Conservation (phyloP, 2,888 invertebrate species). For the Idaea straminata region DNA sequence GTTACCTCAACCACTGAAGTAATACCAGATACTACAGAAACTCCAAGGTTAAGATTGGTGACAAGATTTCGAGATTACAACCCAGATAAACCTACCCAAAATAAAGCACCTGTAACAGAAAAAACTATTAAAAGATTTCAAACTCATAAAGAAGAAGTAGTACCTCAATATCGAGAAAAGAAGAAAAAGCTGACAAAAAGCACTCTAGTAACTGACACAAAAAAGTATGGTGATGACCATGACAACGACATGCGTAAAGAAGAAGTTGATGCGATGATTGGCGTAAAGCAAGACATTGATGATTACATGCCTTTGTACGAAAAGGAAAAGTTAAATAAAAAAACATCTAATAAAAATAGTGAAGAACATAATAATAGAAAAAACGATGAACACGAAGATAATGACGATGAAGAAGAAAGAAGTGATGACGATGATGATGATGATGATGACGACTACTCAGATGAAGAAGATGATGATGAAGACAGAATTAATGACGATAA, state of each 20-base stretch:
- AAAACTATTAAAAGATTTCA: constrained; percentile 21
- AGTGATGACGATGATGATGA: constrained; percentile 34
- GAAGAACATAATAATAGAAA: constrained; percentile 28
- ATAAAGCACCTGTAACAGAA: constrained; percentile 3
- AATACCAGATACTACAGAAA: constrained; percentile 32
- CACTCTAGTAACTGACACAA: constrained; percentile 69
- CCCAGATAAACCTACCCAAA: constrained; percentile 18
- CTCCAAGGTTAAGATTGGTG: constrained; percentile 49
- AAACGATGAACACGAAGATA: constrained; percentile 29
- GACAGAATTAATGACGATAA: constrained; percentile 28
- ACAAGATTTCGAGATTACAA: constrained; percentile 57
- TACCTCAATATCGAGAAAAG: constrained; percentile 64
- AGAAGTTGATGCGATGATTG: constrained; percentile 67
- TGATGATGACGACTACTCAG: constrained; percentile 28
- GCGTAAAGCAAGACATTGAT: constrained; percentile 58
- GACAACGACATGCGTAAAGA: constrained; percentile 52
- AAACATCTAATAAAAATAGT: constrained; percentile 28
- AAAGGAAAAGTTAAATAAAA: constrained; percentile 42
- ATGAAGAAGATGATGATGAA: constrained; percentile 31
- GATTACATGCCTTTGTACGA: constrained; percentile 67
- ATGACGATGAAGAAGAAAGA: constrained; percentile 32
- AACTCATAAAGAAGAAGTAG: constrained; percentile 17
- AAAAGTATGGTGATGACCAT: constrained; percentile 61
- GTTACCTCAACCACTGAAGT: constrained; percentile 41
- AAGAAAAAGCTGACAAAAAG: constrained; percentile 65